Conservation (phyloP, 1,140 invertebrate species). For the Calephelis nemesis region DNA sequence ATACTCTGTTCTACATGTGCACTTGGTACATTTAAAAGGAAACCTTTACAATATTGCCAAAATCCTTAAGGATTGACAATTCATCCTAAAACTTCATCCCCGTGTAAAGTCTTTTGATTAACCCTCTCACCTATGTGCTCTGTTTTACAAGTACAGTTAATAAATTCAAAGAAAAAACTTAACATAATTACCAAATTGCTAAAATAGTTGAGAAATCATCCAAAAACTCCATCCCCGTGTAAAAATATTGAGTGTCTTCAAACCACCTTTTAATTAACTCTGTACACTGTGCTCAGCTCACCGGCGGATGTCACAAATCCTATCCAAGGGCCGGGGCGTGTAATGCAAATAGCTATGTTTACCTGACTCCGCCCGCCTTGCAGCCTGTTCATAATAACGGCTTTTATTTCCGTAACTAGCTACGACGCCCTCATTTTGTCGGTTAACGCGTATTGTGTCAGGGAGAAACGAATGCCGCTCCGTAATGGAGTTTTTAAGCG, state of each 20-base stretch:
- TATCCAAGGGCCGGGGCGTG: slow-evolving; percentile 54
- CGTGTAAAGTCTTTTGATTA: slow-evolving; percentile 2
- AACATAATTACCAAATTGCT: too few relatives aligned
- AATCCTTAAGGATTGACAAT: too few relatives aligned
- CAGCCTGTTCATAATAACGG: slow-evolving; percentile 65
- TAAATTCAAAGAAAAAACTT: too few relatives aligned
- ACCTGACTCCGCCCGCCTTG: slow-evolving; percentile 50
- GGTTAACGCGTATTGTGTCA: slow-evolving; percentile 72
- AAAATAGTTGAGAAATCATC: neutral
- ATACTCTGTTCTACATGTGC: slow-evolving; percentile 27
- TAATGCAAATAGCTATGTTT: slow-evolving; percentile 67
- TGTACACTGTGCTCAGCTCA: slow-evolving; percentile 33
- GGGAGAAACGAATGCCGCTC: slow-evolving; percentile 64
- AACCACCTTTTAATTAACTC: slow-evolving; percentile 18
- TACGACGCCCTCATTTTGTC: slow-evolving; percentile 68
- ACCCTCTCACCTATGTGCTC: neutral
- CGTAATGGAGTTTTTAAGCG: slow-evolving; percentile 71
- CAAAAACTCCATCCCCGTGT: neutral
- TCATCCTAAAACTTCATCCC: neutral
- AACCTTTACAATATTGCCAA: too few relatives aligned
- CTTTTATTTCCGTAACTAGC: slow-evolving; percentile 75
- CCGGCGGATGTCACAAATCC: slow-evolving; percentile 68
- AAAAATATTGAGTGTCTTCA: slow-evolving; percentile 11
- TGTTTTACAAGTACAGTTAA: slow-evolving; percentile 21
- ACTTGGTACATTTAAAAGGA: too few relatives aligned